phyloP scores from a whole-genome alignment of 2,888 invertebrate genomes.

The Scaptomyza cyrtandrae region DNA sequence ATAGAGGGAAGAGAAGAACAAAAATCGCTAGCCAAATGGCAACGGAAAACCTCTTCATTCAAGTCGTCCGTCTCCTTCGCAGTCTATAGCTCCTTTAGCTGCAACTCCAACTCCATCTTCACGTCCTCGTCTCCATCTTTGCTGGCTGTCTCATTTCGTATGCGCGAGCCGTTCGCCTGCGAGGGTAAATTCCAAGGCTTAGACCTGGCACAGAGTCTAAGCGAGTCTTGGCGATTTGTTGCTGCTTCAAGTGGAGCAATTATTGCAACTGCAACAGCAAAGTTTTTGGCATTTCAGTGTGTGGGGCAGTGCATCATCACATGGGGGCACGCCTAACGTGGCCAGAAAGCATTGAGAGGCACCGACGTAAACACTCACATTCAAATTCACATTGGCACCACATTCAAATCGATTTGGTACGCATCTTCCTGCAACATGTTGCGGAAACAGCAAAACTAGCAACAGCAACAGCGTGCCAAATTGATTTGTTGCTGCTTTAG shows the following conservation, averaged over 20 bases:
- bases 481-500: conserved; percentile 79
- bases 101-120: neutral
- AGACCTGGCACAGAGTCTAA: conserved; percentile 27
- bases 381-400: conserved; percentile 48
- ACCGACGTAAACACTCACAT: conserved; percentile 30
- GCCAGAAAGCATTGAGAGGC: conserved; percentile 7
- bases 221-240: conserved; percentile 59
- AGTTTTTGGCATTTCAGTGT: conserved; percentile 46
- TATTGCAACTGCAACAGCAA: conserved; percentile 64
- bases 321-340: conserved; percentile 49
- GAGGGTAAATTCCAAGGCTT: conserved; percentile 54
- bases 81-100: conserved; percentile 12
- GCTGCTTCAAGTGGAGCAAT: conserved; percentile 77
- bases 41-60: conserved; percentile 80
- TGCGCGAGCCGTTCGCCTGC: conserved; percentile 64
- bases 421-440: conserved; percentile 80
- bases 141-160: conserved; percentile 76
- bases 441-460: conserved; percentile 59
- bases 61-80: conserved; percentile 56
- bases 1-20: conserved; percentile 9
- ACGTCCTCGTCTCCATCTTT: conserved; percentile 35
- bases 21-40: conserved; percentile 65
- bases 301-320: conserved; percentile 60
- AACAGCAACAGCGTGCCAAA: conserved; percentile 72
- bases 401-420: conserved; percentile 81